Evolutionary conservation across 1,140 invertebrate species (phyloP).

Genomic region (Sitophilus oryzae): DNA sequence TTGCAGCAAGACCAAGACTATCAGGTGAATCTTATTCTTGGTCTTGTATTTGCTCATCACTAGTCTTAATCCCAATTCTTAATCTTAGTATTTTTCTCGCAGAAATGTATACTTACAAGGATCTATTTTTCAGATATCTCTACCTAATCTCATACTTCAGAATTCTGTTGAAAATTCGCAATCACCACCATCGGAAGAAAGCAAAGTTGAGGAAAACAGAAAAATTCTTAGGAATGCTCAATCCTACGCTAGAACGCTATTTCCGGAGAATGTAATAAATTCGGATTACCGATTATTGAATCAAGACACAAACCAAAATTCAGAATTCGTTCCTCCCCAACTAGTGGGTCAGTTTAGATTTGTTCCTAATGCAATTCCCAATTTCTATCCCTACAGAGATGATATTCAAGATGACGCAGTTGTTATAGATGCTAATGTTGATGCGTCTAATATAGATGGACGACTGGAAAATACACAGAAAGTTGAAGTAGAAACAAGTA

Average conservation of each 20-base stretch:
- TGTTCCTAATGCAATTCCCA: conserved; percentile 6
- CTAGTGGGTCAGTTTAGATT: conserved; percentile 25
- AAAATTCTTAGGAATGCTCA: neutral
- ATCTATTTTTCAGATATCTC: conserved; percentile 5
- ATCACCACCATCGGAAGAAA: neutral
- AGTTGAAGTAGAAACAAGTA: conserved; percentile 17
- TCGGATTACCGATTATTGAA: neutral
- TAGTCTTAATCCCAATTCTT: no score
- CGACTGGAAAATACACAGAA: conserved; percentile 8
- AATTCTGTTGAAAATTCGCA: neutral
- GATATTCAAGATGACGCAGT: conserved; percentile 33
- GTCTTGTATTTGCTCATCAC: no score
- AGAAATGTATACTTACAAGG: no score
- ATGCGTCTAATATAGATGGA: conserved; percentile 11
- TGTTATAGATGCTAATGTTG: conserved; percentile 31
- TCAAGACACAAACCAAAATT: neutral
- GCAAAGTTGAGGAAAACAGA: neutral
- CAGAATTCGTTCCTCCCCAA: conserved; percentile 2
- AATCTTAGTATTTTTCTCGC: no score
- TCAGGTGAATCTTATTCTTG: no score
- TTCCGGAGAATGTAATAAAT: neutral
- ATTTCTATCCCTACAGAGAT: conserved; percentile 19
- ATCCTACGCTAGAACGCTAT: neutral
- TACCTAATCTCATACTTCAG: neutral
- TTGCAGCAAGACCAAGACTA: no score